These are phyloP conservation scores for Melierax canorus DNA, from an alignment of 2,113 vertebrate genomes.

Conservation along the genomic window DNA sequence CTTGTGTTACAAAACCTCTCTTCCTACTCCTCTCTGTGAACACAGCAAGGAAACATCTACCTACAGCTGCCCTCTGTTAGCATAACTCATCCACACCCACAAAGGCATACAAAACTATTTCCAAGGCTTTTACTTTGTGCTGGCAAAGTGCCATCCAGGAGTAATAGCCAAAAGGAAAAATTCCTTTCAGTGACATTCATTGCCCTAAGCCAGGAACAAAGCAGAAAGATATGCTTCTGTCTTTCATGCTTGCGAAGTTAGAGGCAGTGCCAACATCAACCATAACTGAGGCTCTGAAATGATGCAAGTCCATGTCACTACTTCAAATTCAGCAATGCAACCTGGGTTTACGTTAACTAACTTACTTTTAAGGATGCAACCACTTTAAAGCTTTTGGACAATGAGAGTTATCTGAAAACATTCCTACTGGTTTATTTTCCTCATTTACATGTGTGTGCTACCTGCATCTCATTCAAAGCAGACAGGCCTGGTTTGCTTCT, in stretches of 20 bases:
- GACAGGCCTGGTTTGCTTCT: neutral
- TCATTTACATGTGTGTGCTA: neutral
- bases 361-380: neutral
- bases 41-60: neutral
- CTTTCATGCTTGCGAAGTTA: neutral
- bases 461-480: neutral
- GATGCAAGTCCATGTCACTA: neutral
- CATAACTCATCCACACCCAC: neutral
- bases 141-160: slow-evolving; percentile 9
- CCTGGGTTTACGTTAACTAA: neutral
- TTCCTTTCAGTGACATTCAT: neutral
- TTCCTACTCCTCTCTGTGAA: neutral
- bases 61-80: neutral
- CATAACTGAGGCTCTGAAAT: neutral
- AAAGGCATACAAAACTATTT: neutral
- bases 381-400: neutral
- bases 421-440: neutral
- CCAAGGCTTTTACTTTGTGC: neutral
- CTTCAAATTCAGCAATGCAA: neutral
- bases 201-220: neutral
- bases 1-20: neutral
- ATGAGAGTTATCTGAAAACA: neutral
- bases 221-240: neutral
- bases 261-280: neutral
- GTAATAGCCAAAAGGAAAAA: neutral